These are phyloP conservation scores for Corythaixoides concolor DNA, from an alignment of 2,113 vertebrate genomes.

Conservation along the genomic window DNA sequence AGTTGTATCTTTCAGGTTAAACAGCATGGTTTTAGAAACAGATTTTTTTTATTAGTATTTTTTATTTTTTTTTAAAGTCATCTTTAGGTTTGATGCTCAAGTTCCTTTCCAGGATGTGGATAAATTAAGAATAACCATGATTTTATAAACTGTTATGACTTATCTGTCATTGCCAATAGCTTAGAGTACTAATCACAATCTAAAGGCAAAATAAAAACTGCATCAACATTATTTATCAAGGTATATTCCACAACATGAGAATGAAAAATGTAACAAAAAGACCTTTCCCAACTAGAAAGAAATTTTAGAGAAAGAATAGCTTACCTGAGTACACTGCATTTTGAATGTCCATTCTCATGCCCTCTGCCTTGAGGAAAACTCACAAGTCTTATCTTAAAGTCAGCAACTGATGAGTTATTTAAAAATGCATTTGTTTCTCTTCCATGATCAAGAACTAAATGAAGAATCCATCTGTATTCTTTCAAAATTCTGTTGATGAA, in stretches of 20 bases:
- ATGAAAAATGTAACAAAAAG: neutral
- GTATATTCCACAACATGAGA: neutral
- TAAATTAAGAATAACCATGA: slow-evolving; percentile 60
- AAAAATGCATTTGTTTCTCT: neutral
- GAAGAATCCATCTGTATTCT: neutral
- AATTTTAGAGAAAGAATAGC: neutral
- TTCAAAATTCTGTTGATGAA: neutral
- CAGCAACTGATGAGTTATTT: neutral
- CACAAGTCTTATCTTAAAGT: neutral
- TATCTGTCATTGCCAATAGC: neutral
- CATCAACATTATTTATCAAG: neutral
- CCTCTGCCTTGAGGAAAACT: neutral
- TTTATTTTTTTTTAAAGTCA: slow-evolving; percentile 75
- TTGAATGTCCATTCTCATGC: neutral
- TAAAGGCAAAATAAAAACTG: slow-evolving; percentile 18
- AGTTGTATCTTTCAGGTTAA: slow-evolving; percentile 74
- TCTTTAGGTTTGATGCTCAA: slow-evolving; percentile 75
- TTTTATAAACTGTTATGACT: slow-evolving; percentile 5
- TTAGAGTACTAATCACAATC: slow-evolving; percentile 34
- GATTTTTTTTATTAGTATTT: slow-evolving; percentile 80
- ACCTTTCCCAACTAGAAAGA: neutral
- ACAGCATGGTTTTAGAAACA: slow-evolving; percentile 79
- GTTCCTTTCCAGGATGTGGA: slow-evolving; percentile 74
- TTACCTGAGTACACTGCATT: neutral
- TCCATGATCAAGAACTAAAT: neutral